These are phyloP conservation scores for Scolopax bukidnonensis DNA, from an alignment of 2,797 vertebrate species.

Conservation along the genomic window DNA sequence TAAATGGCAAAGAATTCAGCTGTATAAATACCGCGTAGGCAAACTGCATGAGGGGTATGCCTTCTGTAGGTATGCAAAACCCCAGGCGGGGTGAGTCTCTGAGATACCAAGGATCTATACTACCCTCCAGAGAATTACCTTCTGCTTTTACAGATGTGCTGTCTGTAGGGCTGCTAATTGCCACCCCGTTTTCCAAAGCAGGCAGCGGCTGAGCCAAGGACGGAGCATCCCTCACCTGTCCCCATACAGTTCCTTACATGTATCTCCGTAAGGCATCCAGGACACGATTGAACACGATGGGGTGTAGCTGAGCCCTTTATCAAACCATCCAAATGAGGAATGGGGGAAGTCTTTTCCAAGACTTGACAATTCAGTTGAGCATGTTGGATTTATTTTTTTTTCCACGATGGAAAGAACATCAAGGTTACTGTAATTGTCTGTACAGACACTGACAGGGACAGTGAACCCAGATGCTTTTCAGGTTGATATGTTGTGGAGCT, in stretches of 20 bases:
- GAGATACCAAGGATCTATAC: not conserved
- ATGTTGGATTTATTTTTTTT: not conserved
- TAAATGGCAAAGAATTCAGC: not conserved
- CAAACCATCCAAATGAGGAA: not conserved
- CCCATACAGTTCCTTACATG: not conserved
- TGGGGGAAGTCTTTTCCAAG: not conserved
- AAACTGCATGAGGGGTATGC: not conserved
- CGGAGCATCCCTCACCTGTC: not conserved
- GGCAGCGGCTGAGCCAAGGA: not conserved
- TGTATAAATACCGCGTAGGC: accelerated
- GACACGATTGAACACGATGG: accelerated
- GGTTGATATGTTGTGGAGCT: not conserved
- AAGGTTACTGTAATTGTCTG: not conserved
- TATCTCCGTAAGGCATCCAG: not conserved
- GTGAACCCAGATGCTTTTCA: not conserved
- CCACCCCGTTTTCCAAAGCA: not conserved
- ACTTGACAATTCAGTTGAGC: not conserved
- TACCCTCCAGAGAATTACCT: not conserved
- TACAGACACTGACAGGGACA: not conserved
- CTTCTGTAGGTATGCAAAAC: not conserved
- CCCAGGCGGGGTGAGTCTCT: accelerated
- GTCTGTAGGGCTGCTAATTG: not conserved
- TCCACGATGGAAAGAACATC: not conserved
- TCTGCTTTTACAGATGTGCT: not conserved
- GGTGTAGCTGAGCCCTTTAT: not conserved